A percentile compares a stretch with the other conserved stretches of the same genome.
Evolutionary conservation across 2,113 vertebrate species (phyloP).

Genomic region (Phaetusa simplex): DNA sequence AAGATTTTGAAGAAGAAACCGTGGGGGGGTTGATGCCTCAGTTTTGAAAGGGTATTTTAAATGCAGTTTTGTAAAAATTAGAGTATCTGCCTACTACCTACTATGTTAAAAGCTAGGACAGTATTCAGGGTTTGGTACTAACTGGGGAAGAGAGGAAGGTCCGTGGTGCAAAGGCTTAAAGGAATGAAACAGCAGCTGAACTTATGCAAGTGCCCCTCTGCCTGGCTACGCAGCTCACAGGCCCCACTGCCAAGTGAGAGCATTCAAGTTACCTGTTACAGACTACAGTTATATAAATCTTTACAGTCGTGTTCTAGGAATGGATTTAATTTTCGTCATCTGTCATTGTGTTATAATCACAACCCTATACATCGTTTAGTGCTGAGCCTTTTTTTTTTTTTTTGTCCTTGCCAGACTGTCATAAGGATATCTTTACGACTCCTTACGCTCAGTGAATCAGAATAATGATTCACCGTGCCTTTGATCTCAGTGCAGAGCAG

Average conservation of each 20-base stretch:
- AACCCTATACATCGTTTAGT: not conserved
- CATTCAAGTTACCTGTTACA: not conserved
- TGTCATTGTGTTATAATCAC: not conserved
- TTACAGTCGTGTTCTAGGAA: not conserved
- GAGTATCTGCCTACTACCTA: not conserved
- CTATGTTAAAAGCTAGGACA: not conserved
- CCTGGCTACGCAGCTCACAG: not conserved
- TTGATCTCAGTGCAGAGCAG: not conserved
- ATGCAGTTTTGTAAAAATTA: not conserved
- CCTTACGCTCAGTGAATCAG: not conserved
- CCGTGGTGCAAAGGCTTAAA: not conserved
- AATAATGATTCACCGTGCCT: not conserved
- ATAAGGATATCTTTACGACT: not conserved
- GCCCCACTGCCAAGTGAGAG: not conserved
- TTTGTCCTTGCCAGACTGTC: not conserved
- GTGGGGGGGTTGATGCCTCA: rapidly evolving
- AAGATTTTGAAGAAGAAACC: not conserved
- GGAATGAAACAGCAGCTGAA: not conserved
- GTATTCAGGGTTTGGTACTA: not conserved
- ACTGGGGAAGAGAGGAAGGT: not conserved
- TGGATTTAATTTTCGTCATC: not conserved
- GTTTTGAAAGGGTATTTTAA: not conserved
- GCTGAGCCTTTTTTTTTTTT: not conserved
- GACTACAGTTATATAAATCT: not conserved
- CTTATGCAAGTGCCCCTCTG: not conserved